These are phyloP conservation scores for Chrysocyon brachyurus DNA, from an alignment of 2,797 vertebrate genomes.

Conservation along the genomic window DNA sequence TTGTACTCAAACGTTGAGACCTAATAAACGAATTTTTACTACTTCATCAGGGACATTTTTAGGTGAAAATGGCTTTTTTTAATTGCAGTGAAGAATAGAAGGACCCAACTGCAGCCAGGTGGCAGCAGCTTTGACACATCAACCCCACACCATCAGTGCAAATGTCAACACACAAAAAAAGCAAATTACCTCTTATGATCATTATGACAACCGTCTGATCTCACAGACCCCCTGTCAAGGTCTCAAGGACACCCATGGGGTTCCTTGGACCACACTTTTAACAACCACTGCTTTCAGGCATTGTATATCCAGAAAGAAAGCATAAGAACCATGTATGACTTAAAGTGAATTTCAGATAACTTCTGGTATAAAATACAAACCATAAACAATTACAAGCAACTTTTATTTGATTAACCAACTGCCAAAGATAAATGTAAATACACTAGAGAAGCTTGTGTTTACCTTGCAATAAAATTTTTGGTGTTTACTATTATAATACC, in stretches of 20 bases:
- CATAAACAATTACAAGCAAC: slow-evolving; percentile 2
- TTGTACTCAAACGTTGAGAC: neutral
- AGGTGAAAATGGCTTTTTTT: neutral
- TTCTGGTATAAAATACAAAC: neutral
- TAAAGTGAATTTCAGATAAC: neutral
- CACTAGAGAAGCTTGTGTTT: neutral
- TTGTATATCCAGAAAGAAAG: neutral
- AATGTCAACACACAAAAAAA: neutral
- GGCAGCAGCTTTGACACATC: neutral
- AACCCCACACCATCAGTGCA: neutral
- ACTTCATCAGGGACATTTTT: neutral
- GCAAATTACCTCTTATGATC: neutral
- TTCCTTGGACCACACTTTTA: neutral
- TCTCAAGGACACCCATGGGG: neutral
- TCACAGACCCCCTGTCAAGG: neutral
- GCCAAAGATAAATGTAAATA: neutral
- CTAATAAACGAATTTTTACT: too few species aligned
- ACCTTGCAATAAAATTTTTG: neutral
- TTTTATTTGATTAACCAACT: neutral
- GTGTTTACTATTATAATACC: neutral
- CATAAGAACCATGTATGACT: neutral
- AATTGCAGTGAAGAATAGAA: neutral
- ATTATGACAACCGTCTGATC: neutral
- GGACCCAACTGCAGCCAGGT: neutral
- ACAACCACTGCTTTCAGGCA: neutral